Base-by-base conservation (phyloP, 2,797 vertebrate species). In the Aldrovandia affinis region DNA sequence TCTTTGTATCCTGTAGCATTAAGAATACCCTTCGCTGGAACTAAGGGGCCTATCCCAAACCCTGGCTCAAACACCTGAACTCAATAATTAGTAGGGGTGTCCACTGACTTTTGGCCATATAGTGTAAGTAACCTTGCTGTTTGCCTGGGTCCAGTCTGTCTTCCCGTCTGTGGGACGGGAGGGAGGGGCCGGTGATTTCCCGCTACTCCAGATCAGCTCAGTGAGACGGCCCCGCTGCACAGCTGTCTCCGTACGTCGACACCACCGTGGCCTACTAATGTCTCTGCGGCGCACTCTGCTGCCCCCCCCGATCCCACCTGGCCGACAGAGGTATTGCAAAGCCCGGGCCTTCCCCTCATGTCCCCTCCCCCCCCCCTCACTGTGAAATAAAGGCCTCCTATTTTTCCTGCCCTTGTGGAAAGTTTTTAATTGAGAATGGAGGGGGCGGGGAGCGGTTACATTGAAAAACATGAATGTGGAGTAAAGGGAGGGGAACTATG, bases 351-450 rank as follows among this genome's bases (percentile, higher is more conserved):
- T 2, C 15, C 12, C 39, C 39, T 39, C 36, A 25, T n/a, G n/a
- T 22, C 70, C 39, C 1, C 36, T 8, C 36, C 39, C 10, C 30
- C 70, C 39, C 39, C 9, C 22, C 20, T 20, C 50, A 4, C 9
- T 25, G 7, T 75, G 70, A 25, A 42, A 36, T 20, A 39, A 42
- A 73, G 68, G 68, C 33, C 68, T 42, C 68, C 36, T 20, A 5
- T 39, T 39, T 75, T 57, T 39, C 70, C 70, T 18, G 33, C 15
- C 70, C 70, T 0, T 2, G 70, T 44, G 36, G 36, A 75, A n/a
- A 42, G 70, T 75, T 75, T 57, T 70, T 70, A 70, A 70, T 70
- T 75, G 70, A 75, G 70, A 10, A 75, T 5, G 36, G 65, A 15
- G 33, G 33, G 14, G 0, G 65, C 12, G 65, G 33, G 65, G 30